Base-by-base conservation (phyloP, 2,797 vertebrate species). In the Microtus agrestis region DNA sequence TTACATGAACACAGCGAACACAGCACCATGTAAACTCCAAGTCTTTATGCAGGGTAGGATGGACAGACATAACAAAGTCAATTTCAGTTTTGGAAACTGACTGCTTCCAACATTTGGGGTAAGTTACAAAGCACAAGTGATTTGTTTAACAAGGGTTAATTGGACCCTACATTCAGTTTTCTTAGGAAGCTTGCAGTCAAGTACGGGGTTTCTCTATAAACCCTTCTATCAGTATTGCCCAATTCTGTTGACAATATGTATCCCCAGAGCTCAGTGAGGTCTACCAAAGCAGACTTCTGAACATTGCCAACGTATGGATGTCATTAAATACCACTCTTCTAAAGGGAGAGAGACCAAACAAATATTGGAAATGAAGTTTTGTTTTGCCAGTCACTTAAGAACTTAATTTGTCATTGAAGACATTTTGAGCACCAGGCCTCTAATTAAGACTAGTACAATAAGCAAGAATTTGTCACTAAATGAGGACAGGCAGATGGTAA, bases 31-130 rank as follows among this genome's bases (percentile, higher is more conserved):
- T 46, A 73, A 78, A 29, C 59, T 79, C 5, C 43, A 51, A 82
- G 65, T 81, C 54, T 54, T 93, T 14, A 87, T 25, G 37, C 15
- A 21, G 14, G 12, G 27, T 9, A 34, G 27, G 37, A 21, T 73
- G 10, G 65, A 63, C 14, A 92, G 19, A 1, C 27, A 69, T 82
- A 86, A 86, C 76, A 71, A 76, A 89, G 43, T 21, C 19, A 9
- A 34, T 65, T 84, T 84, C 40, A 46, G 74, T n/a, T 90, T 34
- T 61, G 90, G 37, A 96, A 74, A 80, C 10, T 84, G 86, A 78
- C n/a, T 85, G 46, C 34, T 31, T 84, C n/a, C 56, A 81, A 69
- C 15, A 95, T 61, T 85, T 78, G 86, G 19, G 46, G 15, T 61
- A 91, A 21, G 40, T 43, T 63, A 51, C 2, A 0, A 79, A 54